Evolutionary conservation across 2,113 vertebrate genomes (phyloP).

Genomic region (Pteropus alecto): DNA sequence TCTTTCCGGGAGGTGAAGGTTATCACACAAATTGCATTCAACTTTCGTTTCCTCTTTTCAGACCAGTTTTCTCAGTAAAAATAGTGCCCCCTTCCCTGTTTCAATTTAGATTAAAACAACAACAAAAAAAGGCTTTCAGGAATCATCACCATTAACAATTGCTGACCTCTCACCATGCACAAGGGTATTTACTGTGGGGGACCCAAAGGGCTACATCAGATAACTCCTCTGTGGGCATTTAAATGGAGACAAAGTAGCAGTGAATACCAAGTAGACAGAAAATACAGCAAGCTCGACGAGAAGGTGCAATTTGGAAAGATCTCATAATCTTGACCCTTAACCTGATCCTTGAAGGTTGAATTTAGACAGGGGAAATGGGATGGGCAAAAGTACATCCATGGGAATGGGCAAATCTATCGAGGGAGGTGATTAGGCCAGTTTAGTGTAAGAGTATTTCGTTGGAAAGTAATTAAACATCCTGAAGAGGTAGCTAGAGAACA

Average conservation of each 20-base stretch:
- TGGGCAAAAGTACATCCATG: background rate
- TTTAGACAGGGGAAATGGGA: background rate
- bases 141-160: background rate
- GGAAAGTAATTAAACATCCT: background rate
- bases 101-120: background rate
- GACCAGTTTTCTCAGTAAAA: background rate
- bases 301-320: background rate
- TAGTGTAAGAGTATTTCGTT: background rate
- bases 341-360: background rate
- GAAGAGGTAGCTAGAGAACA: background rate
- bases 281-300: fast-evolving
- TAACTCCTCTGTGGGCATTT: background rate
- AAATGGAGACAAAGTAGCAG: background rate
- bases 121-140: background rate
- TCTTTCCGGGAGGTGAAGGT: background rate
- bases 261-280: background rate
- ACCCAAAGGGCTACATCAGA: background rate
- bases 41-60: background rate
- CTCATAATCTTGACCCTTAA: background rate
- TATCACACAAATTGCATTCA: background rate
- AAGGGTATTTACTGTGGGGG: background rate
- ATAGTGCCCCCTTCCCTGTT: background rate
- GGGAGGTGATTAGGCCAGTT: background rate
- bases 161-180: background rate
- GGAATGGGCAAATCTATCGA: background rate